Evolutionary conservation across 2,797 vertebrate species (phyloP).

Genomic region (Dendrocincla tyrannina): DNA sequence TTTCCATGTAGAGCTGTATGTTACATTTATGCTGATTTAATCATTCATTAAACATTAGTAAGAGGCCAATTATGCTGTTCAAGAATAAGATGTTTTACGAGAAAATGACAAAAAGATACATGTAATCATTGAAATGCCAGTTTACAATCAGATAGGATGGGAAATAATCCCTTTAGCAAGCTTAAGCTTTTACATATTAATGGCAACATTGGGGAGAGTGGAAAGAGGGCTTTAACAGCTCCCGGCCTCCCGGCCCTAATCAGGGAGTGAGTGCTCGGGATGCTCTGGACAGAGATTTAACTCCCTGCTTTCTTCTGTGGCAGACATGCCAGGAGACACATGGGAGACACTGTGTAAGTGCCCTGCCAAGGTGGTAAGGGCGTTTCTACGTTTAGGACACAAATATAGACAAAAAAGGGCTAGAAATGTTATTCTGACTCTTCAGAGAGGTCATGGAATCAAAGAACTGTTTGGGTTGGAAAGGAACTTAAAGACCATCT

Average conservation of each 20-base stretch:
- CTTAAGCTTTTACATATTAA: conserved; percentile 84
- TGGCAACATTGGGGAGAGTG: conserved; percentile 68
- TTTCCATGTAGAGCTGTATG: conserved; percentile 52
- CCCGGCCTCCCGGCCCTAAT: neutral
- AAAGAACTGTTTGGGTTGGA: neutral
- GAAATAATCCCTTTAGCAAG: conserved; percentile 82
- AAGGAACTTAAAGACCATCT: rapidly evolving
- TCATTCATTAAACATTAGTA: conserved; percentile 76
- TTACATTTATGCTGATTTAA: conserved; percentile 71
- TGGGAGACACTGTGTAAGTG: neutral
- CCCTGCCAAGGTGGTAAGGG: neutral
- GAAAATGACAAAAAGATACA: conserved; percentile 81
- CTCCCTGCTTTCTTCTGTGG: neutral
- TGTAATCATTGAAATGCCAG: conserved; percentile 78
- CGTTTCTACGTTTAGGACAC: no score
- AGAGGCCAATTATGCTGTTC: conserved; percentile 76
- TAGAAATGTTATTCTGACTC: neutral
- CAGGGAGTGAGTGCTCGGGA: neutral
- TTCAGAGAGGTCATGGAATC: neutral
- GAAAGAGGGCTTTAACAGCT: conserved; percentile 53
- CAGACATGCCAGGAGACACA: neutral
- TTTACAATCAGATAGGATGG: conserved; percentile 80
- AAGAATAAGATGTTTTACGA: conserved; percentile 78
- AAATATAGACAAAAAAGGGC: rapidly evolving
- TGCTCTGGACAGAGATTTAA: neutral